Conservation (phyloP, 2,113 vertebrate species). For the Rostratula benghalensis region DNA sequence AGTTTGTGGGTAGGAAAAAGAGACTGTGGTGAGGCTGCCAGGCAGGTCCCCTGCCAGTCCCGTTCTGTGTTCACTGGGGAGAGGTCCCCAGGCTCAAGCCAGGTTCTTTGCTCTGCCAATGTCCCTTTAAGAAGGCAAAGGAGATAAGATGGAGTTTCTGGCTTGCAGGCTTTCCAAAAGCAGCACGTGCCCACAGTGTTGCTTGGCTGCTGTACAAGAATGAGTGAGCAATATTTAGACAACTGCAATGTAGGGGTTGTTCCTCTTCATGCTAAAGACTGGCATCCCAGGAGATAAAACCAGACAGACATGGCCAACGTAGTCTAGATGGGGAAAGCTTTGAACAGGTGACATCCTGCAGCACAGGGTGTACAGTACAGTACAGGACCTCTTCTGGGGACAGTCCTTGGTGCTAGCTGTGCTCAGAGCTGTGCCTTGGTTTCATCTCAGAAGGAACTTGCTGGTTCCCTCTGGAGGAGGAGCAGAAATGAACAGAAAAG, state of each 20-base stretch:
- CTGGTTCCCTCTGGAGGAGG: background rate
- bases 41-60: background rate
- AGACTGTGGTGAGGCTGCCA: rapidly evolving
- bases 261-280: background rate
- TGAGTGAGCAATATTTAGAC: background rate
- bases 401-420: background rate
- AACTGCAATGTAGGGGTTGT: background rate
- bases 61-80: background rate
- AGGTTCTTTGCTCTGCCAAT: background rate
- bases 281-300: background rate
- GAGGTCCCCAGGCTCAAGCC: background rate
- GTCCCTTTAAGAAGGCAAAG: background rate
- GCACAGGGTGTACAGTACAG: background rate
- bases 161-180: background rate
- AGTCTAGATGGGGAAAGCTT: background rate
- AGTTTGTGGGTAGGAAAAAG: background rate
- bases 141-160: background rate
- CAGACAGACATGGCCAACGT: rapidly evolving
- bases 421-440: background rate
- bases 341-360: background rate
- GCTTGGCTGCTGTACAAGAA: background rate
- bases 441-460: background rate
- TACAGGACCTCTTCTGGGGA: background rate
- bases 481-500: background rate
- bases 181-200: rapidly evolving